Percentiles rank a stretch among this genome's conserved stretches.
Evolutionary conservation across 1,140 invertebrate species (phyloP).

Genomic region (Habropoda laboriosa): DNA sequence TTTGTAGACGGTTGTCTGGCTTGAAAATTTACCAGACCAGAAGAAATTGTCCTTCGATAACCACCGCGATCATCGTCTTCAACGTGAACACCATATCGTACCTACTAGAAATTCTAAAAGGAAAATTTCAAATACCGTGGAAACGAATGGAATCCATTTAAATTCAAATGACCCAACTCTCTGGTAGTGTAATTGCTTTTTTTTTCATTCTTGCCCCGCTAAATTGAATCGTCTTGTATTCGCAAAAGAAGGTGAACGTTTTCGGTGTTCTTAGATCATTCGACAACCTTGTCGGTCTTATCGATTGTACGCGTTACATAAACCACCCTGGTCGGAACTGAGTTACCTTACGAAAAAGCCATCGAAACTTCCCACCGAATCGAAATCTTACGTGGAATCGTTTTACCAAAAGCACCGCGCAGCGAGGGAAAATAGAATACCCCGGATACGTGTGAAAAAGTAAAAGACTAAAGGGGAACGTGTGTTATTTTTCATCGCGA

Average conservation of each 20-base stretch:
- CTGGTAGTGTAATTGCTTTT: not conserved
- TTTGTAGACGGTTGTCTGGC: constrained; percentile 50
- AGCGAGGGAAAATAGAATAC: not conserved
- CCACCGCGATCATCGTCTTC: not conserved
- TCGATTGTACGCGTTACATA: constrained; percentile 47
- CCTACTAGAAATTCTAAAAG: too few relatives aligned
- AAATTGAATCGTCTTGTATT: not conserved
- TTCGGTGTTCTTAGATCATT: constrained; percentile 39
- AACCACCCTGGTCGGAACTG: constrained; percentile 19
- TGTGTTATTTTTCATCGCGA: not conserved
- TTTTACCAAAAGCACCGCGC: not conserved
- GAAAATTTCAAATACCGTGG: not conserved
- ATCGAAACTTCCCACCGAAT: not conserved
- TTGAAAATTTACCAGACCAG: constrained; percentile 49
- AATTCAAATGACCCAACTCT: not conserved
- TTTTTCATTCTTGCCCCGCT: too few relatives aligned
- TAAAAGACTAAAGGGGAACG: too few relatives aligned
- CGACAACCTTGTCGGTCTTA: constrained; percentile 3
- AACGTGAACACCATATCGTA: not conserved
- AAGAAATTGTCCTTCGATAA: constrained; percentile 43
- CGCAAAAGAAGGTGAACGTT: not conserved
- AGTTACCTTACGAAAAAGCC: not conserved
- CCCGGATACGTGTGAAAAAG: not conserved
- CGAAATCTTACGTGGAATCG: not conserved
- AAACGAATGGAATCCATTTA: not conserved